A percentile compares a stretch with the other conserved stretches of the same genome.
These are phyloP conservation scores for Limnodromus scolopaceus DNA, from an alignment of 2,797 vertebrate species.

Conservation along the genomic window DNA sequence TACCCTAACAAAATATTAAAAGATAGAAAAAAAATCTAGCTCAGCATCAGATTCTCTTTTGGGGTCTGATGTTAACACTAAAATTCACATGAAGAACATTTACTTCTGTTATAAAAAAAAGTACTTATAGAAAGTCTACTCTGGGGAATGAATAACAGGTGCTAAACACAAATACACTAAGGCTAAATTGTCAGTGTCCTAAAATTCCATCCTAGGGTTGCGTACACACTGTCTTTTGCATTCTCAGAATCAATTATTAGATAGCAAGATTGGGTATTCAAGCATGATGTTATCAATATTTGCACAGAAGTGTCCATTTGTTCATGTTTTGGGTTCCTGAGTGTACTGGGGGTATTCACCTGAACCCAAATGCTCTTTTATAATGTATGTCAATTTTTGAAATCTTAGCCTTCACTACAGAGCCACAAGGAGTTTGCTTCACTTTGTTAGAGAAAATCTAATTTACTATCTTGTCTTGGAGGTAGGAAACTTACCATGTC, in stretches of 20 bases:
- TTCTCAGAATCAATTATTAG: background rate
- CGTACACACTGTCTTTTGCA: background rate
- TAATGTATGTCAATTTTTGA: background rate
- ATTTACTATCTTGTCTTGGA: background rate
- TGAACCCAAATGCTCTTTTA: background rate
- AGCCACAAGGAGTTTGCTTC: background rate
- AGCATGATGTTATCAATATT: background rate
- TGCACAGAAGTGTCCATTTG: background rate
- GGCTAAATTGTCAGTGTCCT: background rate
- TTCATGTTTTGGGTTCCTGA: background rate
- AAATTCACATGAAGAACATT: background rate
- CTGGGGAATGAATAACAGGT: background rate
- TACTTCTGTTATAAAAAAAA: background rate
- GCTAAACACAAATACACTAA: background rate
- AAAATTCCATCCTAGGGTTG: background rate
- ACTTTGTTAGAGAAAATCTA: background rate
- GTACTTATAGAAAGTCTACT: background rate
- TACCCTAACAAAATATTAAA: background rate
- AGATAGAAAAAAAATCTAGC: rapidly evolving
- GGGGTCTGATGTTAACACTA: background rate
- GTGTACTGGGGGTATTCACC: background rate
- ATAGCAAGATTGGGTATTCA: background rate
- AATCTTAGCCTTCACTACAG: background rate
- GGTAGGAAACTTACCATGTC: background rate
- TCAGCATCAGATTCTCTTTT: background rate